Evolutionary conservation across 1,140 invertebrate genomes (phyloP), one percentile per base, ranked within the genome.

Genomic region (Sesamia nonagrioides): DNA sequence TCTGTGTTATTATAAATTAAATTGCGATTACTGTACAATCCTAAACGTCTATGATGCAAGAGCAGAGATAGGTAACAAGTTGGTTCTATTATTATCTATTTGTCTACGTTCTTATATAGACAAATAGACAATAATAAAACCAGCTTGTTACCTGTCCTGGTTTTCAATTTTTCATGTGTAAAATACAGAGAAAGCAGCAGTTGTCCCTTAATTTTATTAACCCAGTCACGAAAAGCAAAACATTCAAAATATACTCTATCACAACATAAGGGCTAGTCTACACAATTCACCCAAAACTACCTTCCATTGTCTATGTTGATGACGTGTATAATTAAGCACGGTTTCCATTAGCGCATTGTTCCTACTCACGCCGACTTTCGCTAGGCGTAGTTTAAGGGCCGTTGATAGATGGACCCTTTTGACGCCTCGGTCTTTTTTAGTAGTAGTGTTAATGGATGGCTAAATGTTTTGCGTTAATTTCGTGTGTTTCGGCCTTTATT

Each of bases 361-460:
- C 73, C 8, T 33, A 75, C 73, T 61, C 72, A 60, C 72, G 54
- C 56, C 45, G 56, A 40, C 72, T 74, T 63, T 63, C 42, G 45
- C 58, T 58, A 73, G 35, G 21, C 35, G 48, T 56, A 56, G 27
- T 60, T 75, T 61, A 61, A 45, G 72, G 56, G 18, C 56, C 21
- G 58, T 33, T 75, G 72, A 75, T 75, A 61, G 72, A 75, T 75
- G 73, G 58, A 35, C 58, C 40, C 37, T 75, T 74, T 75, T 75
- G 73, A 75, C 73, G 58, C 58, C 42, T 63, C 17, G 17, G 58
- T 40, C 58, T 75, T 75, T 75, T 63, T 61, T 52, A 54, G 27
- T 61, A 63, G 21, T 21, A 18, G 13, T 42, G 56, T 48, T 75
- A 75, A 75, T 75, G 73, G 73, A 63, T 8, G 42, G 42, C 27